Base-by-base conservation (phyloP, 2,113 vertebrate species). In the Percopsis transmontana region DNA sequence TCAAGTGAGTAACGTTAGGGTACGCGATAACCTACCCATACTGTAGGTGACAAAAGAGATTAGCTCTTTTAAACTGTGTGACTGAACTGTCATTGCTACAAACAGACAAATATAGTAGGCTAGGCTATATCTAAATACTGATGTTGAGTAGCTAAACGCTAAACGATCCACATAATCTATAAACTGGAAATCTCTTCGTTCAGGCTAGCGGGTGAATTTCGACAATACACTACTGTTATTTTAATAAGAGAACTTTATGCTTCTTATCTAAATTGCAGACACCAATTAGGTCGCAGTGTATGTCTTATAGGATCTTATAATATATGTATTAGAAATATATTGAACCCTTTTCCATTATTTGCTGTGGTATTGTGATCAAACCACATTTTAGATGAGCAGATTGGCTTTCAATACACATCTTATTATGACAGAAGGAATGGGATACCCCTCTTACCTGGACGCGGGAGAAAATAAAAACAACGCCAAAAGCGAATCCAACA, bases 371-470 rank as follows among this genome's bases (percentile, higher is more conserved):
- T 33, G 23, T 9, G 20, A 44, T 24, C n/a, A 72, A 14, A 21
- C 15, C n/a, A 24, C 51, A 23, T 18, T 52, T 5, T 48, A 15
- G n/a, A 7, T 48, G 14, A 1, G 23, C 58, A 10, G 70, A 16
- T 45, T 74, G 55, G 64, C 44, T 16, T 76, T 39, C 45, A 48
- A 16, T 48, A n/a, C 15, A n/a, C 5, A 18, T 2, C 1, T 18
- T 40, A 39, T 47, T 2, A 21, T 33, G 39, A 55, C 11, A 45
- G 6, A 54, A 58, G 50, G 67, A 78, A 14, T 63, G 66, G 66
- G 58, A 58, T 55, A 54, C 51, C 45, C n/a, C 51, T 53, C 65
- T 64, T 57, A 77, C 72, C 81, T 62, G 41, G 51, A 64, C 67
- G 38, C 56, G 16, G 20, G 38, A 39, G n/a, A 15, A 62, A 45